A percentile compares a stretch with the other conserved stretches of the same genome.
Evolutionary conservation across 2,113 vertebrate species (phyloP).

Genomic region (Tragelaphus imberbis): DNA sequence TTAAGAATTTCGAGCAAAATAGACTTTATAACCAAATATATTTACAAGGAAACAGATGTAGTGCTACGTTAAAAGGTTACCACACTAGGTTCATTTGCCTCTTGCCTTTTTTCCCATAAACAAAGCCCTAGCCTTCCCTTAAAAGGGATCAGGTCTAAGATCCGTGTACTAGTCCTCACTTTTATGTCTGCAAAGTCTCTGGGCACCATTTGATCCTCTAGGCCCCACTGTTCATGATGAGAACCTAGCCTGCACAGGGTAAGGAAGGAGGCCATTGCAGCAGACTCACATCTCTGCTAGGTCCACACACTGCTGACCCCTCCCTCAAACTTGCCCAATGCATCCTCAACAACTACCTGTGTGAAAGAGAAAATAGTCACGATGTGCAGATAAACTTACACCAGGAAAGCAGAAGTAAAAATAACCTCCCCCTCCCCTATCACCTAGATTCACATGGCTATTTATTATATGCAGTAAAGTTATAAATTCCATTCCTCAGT

Average conservation of each 20-base stretch:
- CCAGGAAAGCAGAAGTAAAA: background rate
- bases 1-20: slow-evolving; percentile 57
- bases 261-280: too few relatives aligned
- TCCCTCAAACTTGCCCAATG: background rate
- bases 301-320: too few relatives aligned
- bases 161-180: background rate
- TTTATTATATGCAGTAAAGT: background rate
- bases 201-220: background rate
- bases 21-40: slow-evolving; percentile 57
- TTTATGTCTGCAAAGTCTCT: background rate
- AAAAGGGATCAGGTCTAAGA: background rate
- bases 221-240: background rate
- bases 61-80: slow-evolving; percentile 34
- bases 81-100: background rate
- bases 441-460: background rate
- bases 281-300: background rate
- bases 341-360: background rate
- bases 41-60: slow-evolving; percentile 21
- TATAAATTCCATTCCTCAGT: background rate
- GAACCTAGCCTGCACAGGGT: background rate
- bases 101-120: background rate
- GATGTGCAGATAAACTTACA: background rate
- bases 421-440: background rate
- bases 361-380: background rate
- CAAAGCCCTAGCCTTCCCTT: background rate